phyloP scores from a whole-genome alignment of 2,888 invertebrate genomes.

The Diloba caeruleocephala region DNA sequence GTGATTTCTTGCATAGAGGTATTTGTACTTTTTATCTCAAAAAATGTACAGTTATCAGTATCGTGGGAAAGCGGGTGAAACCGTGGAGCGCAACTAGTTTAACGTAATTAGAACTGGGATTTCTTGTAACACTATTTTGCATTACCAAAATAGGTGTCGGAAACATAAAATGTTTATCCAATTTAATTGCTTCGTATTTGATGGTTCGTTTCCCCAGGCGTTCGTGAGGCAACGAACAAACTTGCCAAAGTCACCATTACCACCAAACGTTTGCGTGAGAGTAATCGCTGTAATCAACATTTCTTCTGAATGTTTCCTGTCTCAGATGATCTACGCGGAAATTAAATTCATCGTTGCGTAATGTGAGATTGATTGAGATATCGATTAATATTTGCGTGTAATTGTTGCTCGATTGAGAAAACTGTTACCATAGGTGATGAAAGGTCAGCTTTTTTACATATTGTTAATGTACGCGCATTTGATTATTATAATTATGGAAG shows the following conservation, averaged over 20 bases:
- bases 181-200: slow-evolving; percentile 6
- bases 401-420: not conserved
- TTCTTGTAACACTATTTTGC: too few species aligned
- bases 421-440: too few species aligned
- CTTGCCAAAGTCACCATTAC: slow-evolving; percentile 12
- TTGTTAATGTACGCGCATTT: too few species aligned
- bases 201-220: not conserved
- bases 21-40: too few species aligned
- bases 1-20: too few species aligned
- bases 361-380: slow-evolving; percentile 17
- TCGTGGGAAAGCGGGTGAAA: too few species aligned
- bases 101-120: too few species aligned
- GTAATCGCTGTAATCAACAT: slow-evolving; percentile 41
- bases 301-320: slow-evolving; percentile 36
- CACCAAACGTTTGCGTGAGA: slow-evolving; percentile 32
- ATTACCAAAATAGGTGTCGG: not conserved
- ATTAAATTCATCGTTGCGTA: slow-evolving; percentile 36
- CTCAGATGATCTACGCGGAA: slow-evolving; percentile 35
- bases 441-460: too few species aligned
- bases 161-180: slow-evolving; percentile 4
- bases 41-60: too few species aligned
- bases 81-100: too few species aligned
- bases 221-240: slow-evolving; percentile 16
- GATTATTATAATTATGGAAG: too few species aligned
- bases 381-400: not conserved